Conservation (phyloP, 2,888 invertebrate genomes). For the Athrips mouffetella region DNA sequence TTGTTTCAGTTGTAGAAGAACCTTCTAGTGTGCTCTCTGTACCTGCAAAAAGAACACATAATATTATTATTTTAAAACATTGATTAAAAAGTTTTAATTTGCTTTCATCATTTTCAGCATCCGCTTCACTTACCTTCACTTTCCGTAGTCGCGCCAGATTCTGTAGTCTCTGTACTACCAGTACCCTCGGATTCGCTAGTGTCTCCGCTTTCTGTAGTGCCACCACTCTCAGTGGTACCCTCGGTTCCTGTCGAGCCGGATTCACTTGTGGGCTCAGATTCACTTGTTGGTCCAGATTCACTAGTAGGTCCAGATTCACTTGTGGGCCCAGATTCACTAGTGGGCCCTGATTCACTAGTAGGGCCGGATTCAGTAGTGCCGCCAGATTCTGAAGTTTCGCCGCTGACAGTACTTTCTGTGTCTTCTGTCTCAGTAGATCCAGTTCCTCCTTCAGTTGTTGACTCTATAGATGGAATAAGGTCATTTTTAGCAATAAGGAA, state of each 20-base stretch:
- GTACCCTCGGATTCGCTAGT: conserved; percentile 7
- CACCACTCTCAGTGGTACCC: conserved; percentile 7
- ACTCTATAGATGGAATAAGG: too few relatives aligned
- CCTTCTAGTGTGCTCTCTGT: conserved; percentile 27
- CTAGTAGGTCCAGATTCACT: conserved; percentile 15
- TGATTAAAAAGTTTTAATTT: too few relatives aligned
- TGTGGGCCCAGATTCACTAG: conserved; percentile 7
- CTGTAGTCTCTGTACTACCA: conserved; percentile 3
- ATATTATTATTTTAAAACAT: neutral
- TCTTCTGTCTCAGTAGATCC: conserved; percentile 14
- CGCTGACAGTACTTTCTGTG: conserved; percentile 15
- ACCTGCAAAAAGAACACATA: conserved; percentile 26
- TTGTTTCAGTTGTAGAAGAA: conserved; percentile 27
- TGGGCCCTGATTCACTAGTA: conserved; percentile 7
- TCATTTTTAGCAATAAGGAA: too few relatives aligned
- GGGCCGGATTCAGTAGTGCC: conserved; percentile 2
- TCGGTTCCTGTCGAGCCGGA: conserved; percentile 12
- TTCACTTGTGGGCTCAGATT: conserved; percentile 16
- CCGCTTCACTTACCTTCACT: neutral
- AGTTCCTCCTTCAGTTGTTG: neutral
- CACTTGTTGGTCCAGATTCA: conserved; percentile 26
- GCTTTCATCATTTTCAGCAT: neutral
- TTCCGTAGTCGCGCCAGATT: conserved; percentile 13
- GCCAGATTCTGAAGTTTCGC: conserved; percentile 13
- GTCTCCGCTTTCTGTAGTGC: conserved; percentile 3